phyloP scores from a whole-genome alignment of 2,113 vertebrate species.

The Sula dactylatra region DNA sequence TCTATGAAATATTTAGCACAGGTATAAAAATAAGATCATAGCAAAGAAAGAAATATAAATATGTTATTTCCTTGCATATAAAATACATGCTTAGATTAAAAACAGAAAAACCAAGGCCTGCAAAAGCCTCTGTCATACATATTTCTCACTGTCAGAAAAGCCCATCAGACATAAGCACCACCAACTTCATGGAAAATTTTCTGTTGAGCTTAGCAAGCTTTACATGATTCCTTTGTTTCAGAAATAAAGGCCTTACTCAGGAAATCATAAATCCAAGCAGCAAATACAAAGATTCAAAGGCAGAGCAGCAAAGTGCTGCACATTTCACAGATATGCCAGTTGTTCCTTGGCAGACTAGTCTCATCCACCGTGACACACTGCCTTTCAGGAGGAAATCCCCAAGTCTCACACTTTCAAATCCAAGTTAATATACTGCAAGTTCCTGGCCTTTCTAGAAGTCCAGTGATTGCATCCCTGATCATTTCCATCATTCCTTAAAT shows the following conservation, averaged over 20 bases:
- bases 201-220: not conserved
- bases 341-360: not conserved
- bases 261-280: not conserved
- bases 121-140: not conserved
- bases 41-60: not conserved
- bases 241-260: not conserved
- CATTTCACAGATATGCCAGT: not conserved
- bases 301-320: not conserved
- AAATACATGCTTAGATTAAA: not conserved
- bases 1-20: conserved; percentile 25
- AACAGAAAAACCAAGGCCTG: not conserved
- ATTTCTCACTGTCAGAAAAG: not conserved
- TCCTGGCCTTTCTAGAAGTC: not conserved
- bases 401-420: not conserved
- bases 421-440: not conserved
- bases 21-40: not conserved
- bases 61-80: not conserved
- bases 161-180: not conserved
- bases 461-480: not conserved
- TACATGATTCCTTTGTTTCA: not conserved
- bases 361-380: accelerated
- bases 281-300: not conserved
- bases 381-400: not conserved
- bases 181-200: not conserved
- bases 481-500: not conserved